Base-by-base conservation (phyloP, 2,797 vertebrate genomes). In the Enteromius unitaeniatus region DNA sequence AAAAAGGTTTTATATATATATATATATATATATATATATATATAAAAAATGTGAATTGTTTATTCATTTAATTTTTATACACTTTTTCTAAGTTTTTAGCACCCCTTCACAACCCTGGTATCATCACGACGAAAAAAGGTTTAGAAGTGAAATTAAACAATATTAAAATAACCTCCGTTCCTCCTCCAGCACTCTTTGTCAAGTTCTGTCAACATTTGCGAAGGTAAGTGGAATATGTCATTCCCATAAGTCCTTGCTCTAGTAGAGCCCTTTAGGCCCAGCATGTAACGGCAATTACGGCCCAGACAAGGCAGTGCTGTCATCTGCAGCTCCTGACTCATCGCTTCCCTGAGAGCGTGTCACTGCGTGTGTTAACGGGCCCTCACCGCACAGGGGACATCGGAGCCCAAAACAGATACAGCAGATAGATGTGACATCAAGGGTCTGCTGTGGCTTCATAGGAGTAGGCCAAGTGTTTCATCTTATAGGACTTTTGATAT, bases 251-350 rank as follows among this genome's bases (percentile, higher is more conserved):
- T 15, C 64, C n/a, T 19, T 78, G 72, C 68, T 40, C 53, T 82
- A 28, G 40, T 40, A 45, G 31, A n/a, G 40, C 53, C 74, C 87
- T 81, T 82, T 13, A 42, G 79, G 79, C 58, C 42, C 10, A 85
- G 40, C 14, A 15, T 37, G 77, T 49, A 73, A 67, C 21, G 17
- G 26, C 51, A 64, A 81, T 76, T 78, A 62, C 17, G 49, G 80
- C 40, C 70, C 67, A 23, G 64, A 77, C 76, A 65, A 82, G 85
- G 69, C 65, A 55, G 68, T 26, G 68, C 65, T 79, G 81, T 88
- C 83, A 83, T 75, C 74, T 81, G 23, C 37, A 45, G 79, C 82
- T 67, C 78, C 74, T 53, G 79, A 88, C 78, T 89, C 87, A 80
- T 55, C 60, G 7, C 74, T 79, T 49, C 55, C 68, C 51, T 23